Conservation (phyloP, 1,140 invertebrate genomes). For the Euborellia annulipes region DNA sequence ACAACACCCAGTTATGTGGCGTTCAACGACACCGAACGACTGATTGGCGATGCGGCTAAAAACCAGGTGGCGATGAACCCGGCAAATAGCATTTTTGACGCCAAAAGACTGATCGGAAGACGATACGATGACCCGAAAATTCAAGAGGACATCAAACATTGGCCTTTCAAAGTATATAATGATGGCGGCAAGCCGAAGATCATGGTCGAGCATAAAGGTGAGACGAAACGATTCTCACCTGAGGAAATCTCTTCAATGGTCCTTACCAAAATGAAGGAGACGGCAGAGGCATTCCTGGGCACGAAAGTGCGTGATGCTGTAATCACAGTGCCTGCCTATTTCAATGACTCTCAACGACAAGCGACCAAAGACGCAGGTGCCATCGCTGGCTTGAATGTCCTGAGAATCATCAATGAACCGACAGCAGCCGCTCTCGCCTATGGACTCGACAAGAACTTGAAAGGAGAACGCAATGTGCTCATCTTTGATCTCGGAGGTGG, state of each 20-base stretch:
- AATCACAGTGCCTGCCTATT: constrained; percentile 53
- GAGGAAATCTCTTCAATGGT: constrained; percentile 84
- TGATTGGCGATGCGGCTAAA: constrained; percentile 56
- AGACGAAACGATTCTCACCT: constrained; percentile 57
- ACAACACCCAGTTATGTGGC: constrained; percentile 86
- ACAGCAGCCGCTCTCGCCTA: constrained; percentile 73
- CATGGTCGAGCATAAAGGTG: constrained; percentile 56
- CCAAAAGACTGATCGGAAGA: constrained; percentile 51
- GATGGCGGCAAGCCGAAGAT: constrained; percentile 60
- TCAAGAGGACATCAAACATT: constrained; percentile 60
- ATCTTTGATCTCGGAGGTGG: constrained; percentile 62
- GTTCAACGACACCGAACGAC: constrained; percentile 62
- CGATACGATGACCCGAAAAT: constrained; percentile 58
- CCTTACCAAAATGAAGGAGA: constrained; percentile 61
- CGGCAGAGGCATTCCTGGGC: constrained; percentile 38
- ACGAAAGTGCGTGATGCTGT: constrained; percentile 35
- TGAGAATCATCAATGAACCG: constrained; percentile 64
- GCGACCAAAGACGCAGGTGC: constrained; percentile 59
- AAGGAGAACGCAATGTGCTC: constrained; percentile 56
- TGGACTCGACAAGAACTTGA: constrained; percentile 65
- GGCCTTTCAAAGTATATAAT: constrained; percentile 58
- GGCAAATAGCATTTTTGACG: constrained; percentile 67
- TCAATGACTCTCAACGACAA: constrained; percentile 51
- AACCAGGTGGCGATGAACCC: constrained; percentile 71
- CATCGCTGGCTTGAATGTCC: constrained; percentile 60